phyloP scores from a whole-genome alignment of 64 coral and sea anemone species.

The Actinia tenebrosa region DNA sequence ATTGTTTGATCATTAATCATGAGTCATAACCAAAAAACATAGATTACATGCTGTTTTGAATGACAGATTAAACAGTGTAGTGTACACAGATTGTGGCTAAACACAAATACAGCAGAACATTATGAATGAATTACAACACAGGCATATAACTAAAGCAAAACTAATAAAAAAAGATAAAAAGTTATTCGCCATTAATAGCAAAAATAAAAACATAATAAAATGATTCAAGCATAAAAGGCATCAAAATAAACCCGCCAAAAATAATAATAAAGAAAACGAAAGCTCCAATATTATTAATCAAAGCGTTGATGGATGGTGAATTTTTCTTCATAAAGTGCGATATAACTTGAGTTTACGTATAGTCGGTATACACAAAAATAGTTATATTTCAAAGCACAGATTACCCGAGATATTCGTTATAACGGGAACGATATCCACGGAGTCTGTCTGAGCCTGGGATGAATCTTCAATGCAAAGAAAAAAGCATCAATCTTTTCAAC shows the following conservation, averaged over 20 bases:
- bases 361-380: not conserved
- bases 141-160: too few relatives aligned
- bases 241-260: not conserved
- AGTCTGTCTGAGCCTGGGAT: conserved; percentile 1
- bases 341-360: not conserved
- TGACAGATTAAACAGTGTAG: not conserved
- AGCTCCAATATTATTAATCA: not conserved
- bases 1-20: not conserved
- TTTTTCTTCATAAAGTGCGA: not conserved
- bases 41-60: not conserved
- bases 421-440: conserved; percentile 27
- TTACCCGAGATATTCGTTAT: conserved; percentile 28
- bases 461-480: conserved; percentile 33
- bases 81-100: not conserved
- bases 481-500: conserved; percentile 4
- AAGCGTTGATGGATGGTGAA: conserved; percentile 1
- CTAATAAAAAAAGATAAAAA: not conserved
- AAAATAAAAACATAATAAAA: not conserved
- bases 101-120: not conserved
- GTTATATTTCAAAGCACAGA: not conserved
- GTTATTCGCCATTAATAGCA: not conserved
- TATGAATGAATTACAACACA: not conserved
- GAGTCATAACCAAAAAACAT: not conserved
- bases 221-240: not conserved
- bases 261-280: not conserved